Evolutionary conservation across 2,797 vertebrate species (phyloP), one percentile per base, ranked within the genome.

Genomic region (Orestias chungarensis): DNA sequence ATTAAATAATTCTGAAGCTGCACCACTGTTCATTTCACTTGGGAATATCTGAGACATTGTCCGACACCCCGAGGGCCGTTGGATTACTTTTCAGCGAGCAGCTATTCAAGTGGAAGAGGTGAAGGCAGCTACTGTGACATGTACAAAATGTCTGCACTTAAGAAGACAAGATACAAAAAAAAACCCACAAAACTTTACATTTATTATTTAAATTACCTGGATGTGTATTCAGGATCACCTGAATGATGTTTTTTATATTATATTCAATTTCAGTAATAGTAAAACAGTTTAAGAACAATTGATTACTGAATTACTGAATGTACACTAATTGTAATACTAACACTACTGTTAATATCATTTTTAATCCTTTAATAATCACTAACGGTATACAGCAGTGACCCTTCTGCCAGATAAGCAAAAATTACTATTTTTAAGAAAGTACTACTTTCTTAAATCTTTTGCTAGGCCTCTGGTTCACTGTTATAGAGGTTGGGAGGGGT

Each of bases 1-100:
- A 75, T 73, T 66, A 64, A 76, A 78, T 76, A 68, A 66, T 61
- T 70, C 52, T 70, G 66, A 81, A 83, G 68, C 84, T 62, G 23
- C 23, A 68, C 68, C 27, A 7, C 77, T 68, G 75, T 79, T 87
- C 81, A 59, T 86, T 87, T 82, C 78, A 75, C 73, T 78, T 61
- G 31, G 70, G 61, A 76, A 75, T 74, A 79, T 78, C 74, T 73
- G 62, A 82, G 79, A 84, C 75, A 44, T 82, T 75, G 82, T 84
- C 82, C 74, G 67, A 82, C 74, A 82, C 78, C 85, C 83, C 44
- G 72, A 74, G 85, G 86, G 85, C 59, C 61, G 44, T 12, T 54
- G 35, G 80, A 82, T 87, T 77, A 78, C 80, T 86, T 87, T 90
- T 89, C 77, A 90, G 72, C 80, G 80, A 80, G 80, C 79, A 83